Evolutionary conservation across 2,888 invertebrate genomes (phyloP).

Genomic region (Sesamia inferens): DNA sequence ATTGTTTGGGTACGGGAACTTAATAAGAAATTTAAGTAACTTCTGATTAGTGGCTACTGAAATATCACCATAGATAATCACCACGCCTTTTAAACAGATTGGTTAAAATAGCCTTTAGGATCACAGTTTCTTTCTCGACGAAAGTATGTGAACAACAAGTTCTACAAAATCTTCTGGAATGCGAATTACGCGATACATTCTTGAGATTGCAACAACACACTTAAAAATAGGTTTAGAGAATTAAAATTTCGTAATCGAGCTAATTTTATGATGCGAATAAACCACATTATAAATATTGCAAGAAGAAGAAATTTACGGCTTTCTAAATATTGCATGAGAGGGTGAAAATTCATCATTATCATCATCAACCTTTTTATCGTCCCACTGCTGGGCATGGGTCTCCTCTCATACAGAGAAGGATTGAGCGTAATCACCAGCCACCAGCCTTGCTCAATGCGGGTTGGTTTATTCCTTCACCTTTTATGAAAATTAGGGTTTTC

Average conservation of each 20-base stretch:
- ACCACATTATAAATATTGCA: constrained; percentile 1
- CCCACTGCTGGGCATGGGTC: too few species aligned
- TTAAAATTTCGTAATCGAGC: constrained; percentile 27
- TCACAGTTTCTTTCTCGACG: neutral
- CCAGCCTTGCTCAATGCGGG: too few species aligned
- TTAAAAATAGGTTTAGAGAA: constrained; percentile 42
- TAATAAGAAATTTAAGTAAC: too few species aligned
- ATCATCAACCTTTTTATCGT: too few species aligned
- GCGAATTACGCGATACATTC: constrained; percentile 33
- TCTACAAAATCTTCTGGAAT: constrained; percentile 48
- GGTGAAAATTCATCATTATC: too few species aligned
- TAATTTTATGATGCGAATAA: constrained; percentile 19
- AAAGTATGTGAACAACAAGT: constrained; percentile 16
- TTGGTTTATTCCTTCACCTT: too few species aligned
- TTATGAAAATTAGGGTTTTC: neutral
- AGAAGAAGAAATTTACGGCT: neutral
- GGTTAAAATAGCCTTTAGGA: neutral
- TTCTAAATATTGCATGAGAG: neutral
- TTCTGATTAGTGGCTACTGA: too few species aligned
- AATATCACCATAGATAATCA: too few species aligned
- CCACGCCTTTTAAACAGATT: neutral
- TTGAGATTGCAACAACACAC: constrained; percentile 43
- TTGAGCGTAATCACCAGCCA: too few species aligned
- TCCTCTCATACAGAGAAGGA: too few species aligned
- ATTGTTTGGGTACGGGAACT: too few species aligned